Evolutionary conservation across 2,888 invertebrate species (phyloP).

Genomic region (Tachina fera): DNA sequence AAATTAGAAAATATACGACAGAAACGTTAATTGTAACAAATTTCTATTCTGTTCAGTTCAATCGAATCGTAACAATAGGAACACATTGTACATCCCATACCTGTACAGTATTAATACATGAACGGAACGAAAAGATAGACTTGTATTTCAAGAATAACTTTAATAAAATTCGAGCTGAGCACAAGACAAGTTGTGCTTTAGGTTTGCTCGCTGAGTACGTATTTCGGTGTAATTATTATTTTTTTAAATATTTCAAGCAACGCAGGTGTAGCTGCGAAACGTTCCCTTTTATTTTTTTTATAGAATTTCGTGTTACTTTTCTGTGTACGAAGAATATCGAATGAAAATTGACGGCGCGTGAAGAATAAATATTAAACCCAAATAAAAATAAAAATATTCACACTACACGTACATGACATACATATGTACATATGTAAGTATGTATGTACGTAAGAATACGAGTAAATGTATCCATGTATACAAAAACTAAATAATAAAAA

Average conservation of each 20-base stretch:
- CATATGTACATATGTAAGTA: neutral
- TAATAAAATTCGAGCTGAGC: slow-evolving; percentile 62
- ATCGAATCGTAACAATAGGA: no score
- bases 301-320: slow-evolving; percentile 51
- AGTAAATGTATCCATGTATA: neutral
- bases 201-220: slow-evolving; percentile 21
- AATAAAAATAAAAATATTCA: slow-evolving; percentile 29
- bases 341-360: slow-evolving; percentile 55
- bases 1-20: no score
- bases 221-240: slow-evolving; percentile 14
- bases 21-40: no score
- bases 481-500: neutral
- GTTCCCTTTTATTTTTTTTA: slow-evolving; percentile 16
- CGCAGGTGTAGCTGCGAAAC: slow-evolving; percentile 63
- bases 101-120: neutral
- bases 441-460: slow-evolving; percentile 10
- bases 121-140: slow-evolving; percentile 14
- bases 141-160: slow-evolving; percentile 40
- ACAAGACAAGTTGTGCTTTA: slow-evolving; percentile 57
- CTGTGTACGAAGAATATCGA: slow-evolving; percentile 13
- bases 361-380: slow-evolving; percentile 49
- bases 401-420: slow-evolving; percentile 2
- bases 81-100: neutral
- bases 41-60: no score
- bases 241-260: slow-evolving; percentile 7